A percentile compares a stretch with the other conserved stretches of the same genome.
Conservation (phyloP, 2,888 invertebrate genomes). For the Steinernema hermaphroditum region DNA sequence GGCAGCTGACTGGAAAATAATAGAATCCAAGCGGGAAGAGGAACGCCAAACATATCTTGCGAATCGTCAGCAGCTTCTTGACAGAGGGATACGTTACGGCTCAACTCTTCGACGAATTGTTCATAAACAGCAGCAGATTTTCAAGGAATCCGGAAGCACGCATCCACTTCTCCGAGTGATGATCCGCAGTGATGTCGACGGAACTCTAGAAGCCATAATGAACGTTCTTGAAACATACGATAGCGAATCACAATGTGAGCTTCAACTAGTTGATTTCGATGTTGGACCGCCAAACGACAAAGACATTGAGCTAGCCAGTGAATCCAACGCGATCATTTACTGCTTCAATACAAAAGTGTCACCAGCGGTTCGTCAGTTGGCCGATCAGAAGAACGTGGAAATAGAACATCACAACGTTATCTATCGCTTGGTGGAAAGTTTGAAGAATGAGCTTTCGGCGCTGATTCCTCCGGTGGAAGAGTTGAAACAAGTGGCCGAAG, state of each 20-base stretch:
- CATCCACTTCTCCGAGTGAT: slow-evolving; percentile 73
- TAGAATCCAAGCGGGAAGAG: slow-evolving; percentile 51
- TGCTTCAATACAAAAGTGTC: slow-evolving; percentile 78
- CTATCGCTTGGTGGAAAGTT: slow-evolving; percentile 82
- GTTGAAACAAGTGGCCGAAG: slow-evolving; percentile 78
- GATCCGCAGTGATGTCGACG: slow-evolving; percentile 82
- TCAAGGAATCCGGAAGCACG: slow-evolving; percentile 62
- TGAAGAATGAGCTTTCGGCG: slow-evolving; percentile 77
- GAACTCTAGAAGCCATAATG: slow-evolving; percentile 90
- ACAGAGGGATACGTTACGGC: slow-evolving; percentile 35
- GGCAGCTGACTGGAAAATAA: slow-evolving; percentile 64
- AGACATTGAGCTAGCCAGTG: slow-evolving; percentile 81
- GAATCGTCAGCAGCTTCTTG: slow-evolving; percentile 51
- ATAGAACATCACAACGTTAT: slow-evolving; percentile 83
- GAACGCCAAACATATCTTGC: slow-evolving; percentile 59
- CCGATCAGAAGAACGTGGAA: slow-evolving; percentile 71
- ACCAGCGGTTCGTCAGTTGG: slow-evolving; percentile 68
- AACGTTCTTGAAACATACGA: slow-evolving; percentile 84
- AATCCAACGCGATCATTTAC: slow-evolving; percentile 70
- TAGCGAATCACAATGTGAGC: slow-evolving; percentile 71
- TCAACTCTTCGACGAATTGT: slow-evolving; percentile 34
- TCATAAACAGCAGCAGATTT: slow-evolving; percentile 47
- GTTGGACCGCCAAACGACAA: slow-evolving; percentile 83
- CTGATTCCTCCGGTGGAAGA: slow-evolving; percentile 76
- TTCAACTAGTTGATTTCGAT: slow-evolving; percentile 85